A percentile compares a stretch with the other conserved stretches of the same genome.
Conservation (phyloP, 2,888 invertebrate genomes). For the Ephialtes manifestator region DNA sequence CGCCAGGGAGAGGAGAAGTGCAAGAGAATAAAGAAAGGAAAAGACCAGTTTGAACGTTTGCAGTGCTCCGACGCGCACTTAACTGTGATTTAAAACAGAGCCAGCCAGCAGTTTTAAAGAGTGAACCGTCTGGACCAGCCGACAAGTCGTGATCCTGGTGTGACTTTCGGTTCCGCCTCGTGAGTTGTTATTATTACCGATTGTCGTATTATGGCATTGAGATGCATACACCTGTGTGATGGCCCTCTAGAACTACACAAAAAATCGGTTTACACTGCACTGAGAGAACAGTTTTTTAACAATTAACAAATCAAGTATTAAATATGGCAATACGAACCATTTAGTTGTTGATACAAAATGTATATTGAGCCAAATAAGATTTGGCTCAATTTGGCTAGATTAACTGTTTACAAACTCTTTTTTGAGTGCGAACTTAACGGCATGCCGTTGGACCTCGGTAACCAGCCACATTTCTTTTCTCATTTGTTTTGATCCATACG, state of each 20-base stretch:
- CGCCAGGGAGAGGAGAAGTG: conserved; percentile 6
- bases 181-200: conserved; percentile 11
- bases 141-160: background rate
- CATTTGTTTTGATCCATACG: conserved; percentile 58
- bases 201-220: background rate
- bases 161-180: background rate
- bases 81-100: conserved; percentile 55
- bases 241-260: background rate
- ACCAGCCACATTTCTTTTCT: conserved; percentile 46
- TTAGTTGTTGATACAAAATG: too few relatives aligned
- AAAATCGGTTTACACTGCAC: conserved; percentile 48
- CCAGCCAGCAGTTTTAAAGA: conserved; percentile 16
- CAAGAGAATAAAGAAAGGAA: conserved; percentile 27
- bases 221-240: background rate
- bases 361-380: too few relatives aligned
- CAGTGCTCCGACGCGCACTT: conserved; percentile 40
- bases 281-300: too few relatives aligned
- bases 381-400: too few relatives aligned
- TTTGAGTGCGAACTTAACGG: conserved; percentile 25
- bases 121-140: conserved; percentile 3
- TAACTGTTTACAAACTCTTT: too few relatives aligned
- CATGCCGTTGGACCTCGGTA: conserved; percentile 32
- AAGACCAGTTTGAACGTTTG: conserved; percentile 7
- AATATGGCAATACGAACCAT: too few relatives aligned
- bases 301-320: too few relatives aligned